These are phyloP conservation scores for Triplophysa siluroides DNA, from an alignment of 2,113 vertebrate genomes.

Conservation along the genomic window DNA sequence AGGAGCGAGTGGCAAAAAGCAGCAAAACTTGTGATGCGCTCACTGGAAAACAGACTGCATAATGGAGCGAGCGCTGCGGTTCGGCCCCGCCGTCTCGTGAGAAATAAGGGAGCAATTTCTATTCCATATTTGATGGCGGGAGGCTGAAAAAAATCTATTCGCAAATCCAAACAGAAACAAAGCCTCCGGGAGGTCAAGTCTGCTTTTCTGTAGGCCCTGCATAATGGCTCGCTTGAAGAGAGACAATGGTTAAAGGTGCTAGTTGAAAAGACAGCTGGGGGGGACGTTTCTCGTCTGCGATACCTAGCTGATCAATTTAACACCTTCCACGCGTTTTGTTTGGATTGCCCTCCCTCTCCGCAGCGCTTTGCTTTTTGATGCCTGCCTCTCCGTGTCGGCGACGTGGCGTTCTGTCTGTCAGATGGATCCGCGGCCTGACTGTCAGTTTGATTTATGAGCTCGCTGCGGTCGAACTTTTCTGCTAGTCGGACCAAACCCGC, in stretches of 20 bases:
- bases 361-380: conserved; percentile 68
- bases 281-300: conserved; percentile 23
- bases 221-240: conserved; percentile 92
- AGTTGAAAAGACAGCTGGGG: conserved; percentile 31
- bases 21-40: conserved; percentile 94
- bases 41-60: conserved; percentile 99
- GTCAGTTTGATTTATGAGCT: conserved; percentile 97
- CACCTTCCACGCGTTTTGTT: conserved; percentile 85
- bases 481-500: conserved; percentile 81
- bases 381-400: conserved; percentile 40
- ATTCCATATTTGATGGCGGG: conserved; percentile 94
- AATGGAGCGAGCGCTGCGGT: conserved; percentile 93
- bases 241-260: conserved; percentile 49
- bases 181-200: conserved; percentile 91
- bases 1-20: conserved; percentile 70
- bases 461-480: conserved; percentile 83
- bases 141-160: conserved; percentile 92
- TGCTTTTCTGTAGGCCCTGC: conserved; percentile 83
- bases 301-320: conserved; percentile 91
- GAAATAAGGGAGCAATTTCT: conserved; percentile 99
- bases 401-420: conserved; percentile 79
- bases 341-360: conserved; percentile 72
- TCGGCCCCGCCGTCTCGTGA: conserved; percentile 88
- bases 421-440: conserved; percentile 77
- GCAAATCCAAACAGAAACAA: conserved; percentile 99